Conservation (phyloP, 2,113 vertebrate species). For the Paramormyrops kingsleyae region DNA sequence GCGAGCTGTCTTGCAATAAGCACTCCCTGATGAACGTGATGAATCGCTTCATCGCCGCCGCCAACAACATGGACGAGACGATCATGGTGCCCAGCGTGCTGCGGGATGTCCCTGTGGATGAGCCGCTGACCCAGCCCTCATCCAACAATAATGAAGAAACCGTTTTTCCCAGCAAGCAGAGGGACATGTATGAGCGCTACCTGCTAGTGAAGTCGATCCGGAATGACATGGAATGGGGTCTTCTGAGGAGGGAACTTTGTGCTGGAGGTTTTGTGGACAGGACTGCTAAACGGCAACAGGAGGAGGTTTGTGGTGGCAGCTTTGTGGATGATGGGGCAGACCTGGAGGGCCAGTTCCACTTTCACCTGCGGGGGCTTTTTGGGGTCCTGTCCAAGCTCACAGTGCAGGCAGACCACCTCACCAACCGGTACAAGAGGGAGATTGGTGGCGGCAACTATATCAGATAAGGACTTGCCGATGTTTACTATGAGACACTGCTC, state of each 20-base stretch:
- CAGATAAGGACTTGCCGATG: constrained; percentile 38
- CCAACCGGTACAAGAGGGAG: constrained; percentile 66
- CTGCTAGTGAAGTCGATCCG: constrained; percentile 68
- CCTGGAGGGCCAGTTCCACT: constrained; percentile 65
- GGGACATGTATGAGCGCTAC: constrained; percentile 72
- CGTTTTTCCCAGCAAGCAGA: constrained; percentile 52
- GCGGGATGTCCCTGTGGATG: constrained; percentile 62
- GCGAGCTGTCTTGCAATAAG: constrained; percentile 58
- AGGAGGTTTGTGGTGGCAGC: constrained; percentile 40
- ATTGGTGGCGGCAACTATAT: constrained; percentile 64
- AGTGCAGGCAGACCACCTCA: constrained; percentile 62
- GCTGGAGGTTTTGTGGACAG: constrained; percentile 60
- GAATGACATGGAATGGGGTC: constrained; percentile 72
- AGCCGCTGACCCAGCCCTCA: constrained; percentile 33
- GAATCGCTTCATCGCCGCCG: constrained; percentile 68
- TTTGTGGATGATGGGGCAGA: constrained; percentile 42
- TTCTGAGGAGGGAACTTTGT: constrained; percentile 58
- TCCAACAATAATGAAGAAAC: constrained; percentile 42
- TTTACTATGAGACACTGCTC: not conserved
- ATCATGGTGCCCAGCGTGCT: constrained; percentile 71
- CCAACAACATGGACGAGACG: constrained; percentile 74
- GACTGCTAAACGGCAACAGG: constrained; percentile 57
- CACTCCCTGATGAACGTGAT: constrained; percentile 70
- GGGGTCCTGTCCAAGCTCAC: constrained; percentile 68
- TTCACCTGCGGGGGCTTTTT: constrained; percentile 66